Evolutionary conservation across 92 coral and sea anemone species (phyloP), one percentile per base, ranked within the genome.

Genomic region (Zoanthus sansibaricus): DNA sequence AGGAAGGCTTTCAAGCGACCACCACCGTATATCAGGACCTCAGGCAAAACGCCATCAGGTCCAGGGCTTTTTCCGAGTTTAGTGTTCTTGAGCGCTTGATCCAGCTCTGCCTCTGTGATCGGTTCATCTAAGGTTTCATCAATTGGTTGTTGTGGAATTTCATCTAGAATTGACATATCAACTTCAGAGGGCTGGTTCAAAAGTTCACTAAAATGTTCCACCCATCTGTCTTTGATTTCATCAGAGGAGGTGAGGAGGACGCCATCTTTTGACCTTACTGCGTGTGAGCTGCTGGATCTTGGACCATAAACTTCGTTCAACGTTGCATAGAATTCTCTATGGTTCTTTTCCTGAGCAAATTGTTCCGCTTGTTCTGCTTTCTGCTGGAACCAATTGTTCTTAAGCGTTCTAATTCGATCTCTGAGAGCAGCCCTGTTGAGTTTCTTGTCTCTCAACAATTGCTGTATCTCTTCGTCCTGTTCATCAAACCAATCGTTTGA

Each of bases 401-500:
- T 89, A 58, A 85, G 82, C 78, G 79, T 75, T 70, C 82, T 89
- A 13, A 32, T 86, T 18, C 75, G 55, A 0, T 21, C 86, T 84
- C 16, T 84, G 66, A 58, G 52, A 56, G 25, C 82, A 45, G 47
- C 44, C 89, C 83, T 86, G 82, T 89, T 78, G 77, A 86, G 32
- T 21, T 86, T 79, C 87, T 90, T 86, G 70, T 90, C 89, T 72
- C 56, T 46, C 9, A 90, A 74, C 31, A 85, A 82, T 6, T 52
- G 30, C 66, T 77, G 87, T 54, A 90, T 86, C 79, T 79, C 82
- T n/a, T 90, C 87, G 61, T 77, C 90, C 55, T 90, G 77, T 15
- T 79, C 90, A 54, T 90, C 83, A 54, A 91, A 91, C 93, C 93
- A 91, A 61, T 91, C 93, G 17, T 62, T 75, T 3, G 61, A 66